Base-by-base conservation (phyloP, 1,140 invertebrate genomes). In the Pantala flavescens region DNA sequence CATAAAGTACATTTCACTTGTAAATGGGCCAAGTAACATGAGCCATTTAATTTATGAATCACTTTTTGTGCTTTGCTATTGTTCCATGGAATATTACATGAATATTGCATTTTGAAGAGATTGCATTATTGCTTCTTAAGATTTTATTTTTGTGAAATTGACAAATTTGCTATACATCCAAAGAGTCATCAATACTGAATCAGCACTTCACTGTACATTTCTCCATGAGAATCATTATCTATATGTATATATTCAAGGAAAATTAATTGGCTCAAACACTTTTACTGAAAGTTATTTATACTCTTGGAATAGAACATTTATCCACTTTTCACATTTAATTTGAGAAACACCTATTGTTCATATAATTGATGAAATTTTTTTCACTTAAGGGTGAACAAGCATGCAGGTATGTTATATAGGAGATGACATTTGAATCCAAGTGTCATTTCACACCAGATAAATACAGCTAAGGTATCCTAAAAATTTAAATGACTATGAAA, bases 251-350 rank as follows among this genome's bases (percentile, higher is more conserved):
- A 7, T 63, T 63, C n/a, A 63, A 16, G n/a, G 14, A 21, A 63
- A 63, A 63, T 16, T 63, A 63, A 63, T 63, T 63, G 49, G 49
- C 49, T 63, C 49, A 63, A 63, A 63, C n/a, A 63, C n/a, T 63
- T 21, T 63, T 16, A 63, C 16, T 63, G 49, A 63, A 63, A 63
- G 49, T 63, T 63, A 63, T 21, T 19, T 63, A 63, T 16, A 16
- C 49, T 63, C n/a, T 63, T 63, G 28, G 28, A 63, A 19, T 63
- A 63, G 49, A 14, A 63, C 49, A 63, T 63, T 16, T 63, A 63
- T 63, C 49, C 49, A 63, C 49, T 63, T 63, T 63, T 63, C n/a
- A 63, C n/a, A 63, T 63, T 16, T 63, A 63, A 21, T 63, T 63
- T 63, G 14, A 19, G 49, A 63, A 63, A 63, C 49, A 63, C 49